These are phyloP conservation scores for Manis pentadactyla DNA, from an alignment of 2,797 vertebrate species.

Conservation along the genomic window DNA sequence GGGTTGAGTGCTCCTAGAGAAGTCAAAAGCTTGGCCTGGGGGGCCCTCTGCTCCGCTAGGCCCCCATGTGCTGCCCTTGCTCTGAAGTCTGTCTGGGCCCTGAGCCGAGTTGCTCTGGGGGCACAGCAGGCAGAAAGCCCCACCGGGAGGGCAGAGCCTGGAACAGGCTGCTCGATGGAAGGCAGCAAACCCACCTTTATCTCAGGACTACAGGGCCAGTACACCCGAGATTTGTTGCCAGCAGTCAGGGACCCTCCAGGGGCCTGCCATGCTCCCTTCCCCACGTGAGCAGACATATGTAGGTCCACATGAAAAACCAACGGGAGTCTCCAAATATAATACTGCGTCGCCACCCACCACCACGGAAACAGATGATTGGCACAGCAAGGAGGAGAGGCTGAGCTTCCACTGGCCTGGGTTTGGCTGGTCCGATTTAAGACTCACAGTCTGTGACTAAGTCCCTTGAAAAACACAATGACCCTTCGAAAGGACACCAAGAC, in stretches of 20 bases:
- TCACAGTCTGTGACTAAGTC: neutral
- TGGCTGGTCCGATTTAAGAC: neutral
- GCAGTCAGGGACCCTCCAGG: neutral
- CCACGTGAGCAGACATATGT: neutral
- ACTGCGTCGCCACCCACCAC: neutral
- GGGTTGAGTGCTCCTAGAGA: rapidly evolving
- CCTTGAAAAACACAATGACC: neutral
- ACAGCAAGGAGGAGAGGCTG: neutral
- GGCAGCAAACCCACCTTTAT: neutral
- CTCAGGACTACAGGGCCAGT: neutral
- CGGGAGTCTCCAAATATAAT: neutral
- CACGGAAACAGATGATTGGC: neutral
- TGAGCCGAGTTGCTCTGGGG: rapidly evolving
- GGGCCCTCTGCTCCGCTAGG: neutral
- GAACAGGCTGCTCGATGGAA: neutral
- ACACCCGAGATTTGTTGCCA: neutral
- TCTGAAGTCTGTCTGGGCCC: neutral
- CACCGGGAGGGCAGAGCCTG: neutral
- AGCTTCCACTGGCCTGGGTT: neutral
- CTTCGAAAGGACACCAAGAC: neutral
- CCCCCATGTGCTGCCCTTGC: neutral
- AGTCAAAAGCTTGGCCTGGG: rapidly evolving
- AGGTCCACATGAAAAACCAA: neutral
- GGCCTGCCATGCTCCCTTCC: neutral
- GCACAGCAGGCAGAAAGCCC: neutral